These are phyloP conservation scores for Hesperophylax magnus DNA, from an alignment of 1,140 invertebrate species.

Conservation along the genomic window DNA sequence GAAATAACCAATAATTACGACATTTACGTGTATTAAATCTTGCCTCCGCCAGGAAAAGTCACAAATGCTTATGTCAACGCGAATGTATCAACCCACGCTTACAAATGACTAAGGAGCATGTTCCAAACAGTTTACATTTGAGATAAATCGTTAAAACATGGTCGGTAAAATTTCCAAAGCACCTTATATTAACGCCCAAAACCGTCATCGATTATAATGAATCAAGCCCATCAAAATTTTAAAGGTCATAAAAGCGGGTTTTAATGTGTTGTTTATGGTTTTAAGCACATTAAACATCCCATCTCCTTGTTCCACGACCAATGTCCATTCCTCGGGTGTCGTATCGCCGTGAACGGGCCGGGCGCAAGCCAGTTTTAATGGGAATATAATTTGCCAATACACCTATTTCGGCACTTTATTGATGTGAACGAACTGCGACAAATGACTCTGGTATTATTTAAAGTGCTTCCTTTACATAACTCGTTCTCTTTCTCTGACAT, in stretches of 20 bases:
- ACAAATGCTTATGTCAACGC: too few relatives aligned
- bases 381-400: constrained; percentile 36
- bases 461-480: constrained; percentile 57
- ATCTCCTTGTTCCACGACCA: not conserved
- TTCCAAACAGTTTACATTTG: too few relatives aligned
- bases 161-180: not conserved
- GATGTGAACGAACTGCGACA: constrained; percentile 53
- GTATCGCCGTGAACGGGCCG: constrained; percentile 3
- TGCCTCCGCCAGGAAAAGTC: too few relatives aligned
- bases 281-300: constrained; percentile 11
- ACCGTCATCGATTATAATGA: constrained; percentile 13
- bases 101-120: too few relatives aligned
- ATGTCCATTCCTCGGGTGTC: constrained; percentile 1
- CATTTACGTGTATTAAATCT: not conserved
- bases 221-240: constrained; percentile 23
- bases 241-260: constrained; percentile 40
- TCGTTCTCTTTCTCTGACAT: constrained; percentile 55
- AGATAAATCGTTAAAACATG: too few relatives aligned
- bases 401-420: constrained; percentile 40
- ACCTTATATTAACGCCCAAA: constrained; percentile 8
- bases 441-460: constrained; percentile 49
- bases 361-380: constrained; percentile 21
- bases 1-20: too few relatives aligned
- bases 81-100: too few relatives aligned
- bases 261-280: constrained; percentile 39